Base-by-base conservation (phyloP, 1,140 invertebrate genomes). In the Drosophila obscura region DNA sequence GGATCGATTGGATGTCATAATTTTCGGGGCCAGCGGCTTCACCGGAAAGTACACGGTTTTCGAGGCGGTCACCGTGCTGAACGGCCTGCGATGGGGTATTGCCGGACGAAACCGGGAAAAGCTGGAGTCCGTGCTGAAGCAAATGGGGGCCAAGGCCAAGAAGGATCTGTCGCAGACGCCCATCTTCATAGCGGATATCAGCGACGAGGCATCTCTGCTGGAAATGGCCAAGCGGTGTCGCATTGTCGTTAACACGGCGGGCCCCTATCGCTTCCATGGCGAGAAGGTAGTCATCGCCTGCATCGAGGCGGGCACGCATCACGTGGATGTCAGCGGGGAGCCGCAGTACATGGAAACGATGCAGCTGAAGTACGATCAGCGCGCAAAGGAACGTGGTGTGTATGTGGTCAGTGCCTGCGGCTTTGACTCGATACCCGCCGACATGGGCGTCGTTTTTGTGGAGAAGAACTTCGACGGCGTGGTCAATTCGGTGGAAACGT, bases 311-410 rank as follows among this genome's bases (percentile, higher is more conserved):
- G 94, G 94, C 74, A 95, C 97, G 0, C 95, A 98, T 93, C 95
- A 98, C 91, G 94, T 99, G 7, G 98, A 99, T 93, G 95, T 99
- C n/a, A 96, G 95, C 91, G 98, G 97, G 22, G 98, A 99, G 92
- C 96, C 97, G 1, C 91, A 98, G 95, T 99, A 95, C 85, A 95
- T 99, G 91, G 97, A 99, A 92, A 93, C 81, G 22, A 97, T 98
- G 93, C 96, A 97, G 89, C 84, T 98, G 39, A 92, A 96, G 73
- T 98, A 98, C 92, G 93, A 96, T 83, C 92, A 95, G 58, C 90
- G 93, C 58, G 98, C 98, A 0, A 92, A 94, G 87, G 94, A 97
- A 57, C 95, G 95, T 11, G 95, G 93, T 9, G 93, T 98, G 0
- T 98, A 97, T 85, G 93, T 99, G 11, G 92, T 99, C 15, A 97